Base-by-base conservation (phyloP, 2,888 invertebrate genomes). In the Scaptomyza parva region DNA sequence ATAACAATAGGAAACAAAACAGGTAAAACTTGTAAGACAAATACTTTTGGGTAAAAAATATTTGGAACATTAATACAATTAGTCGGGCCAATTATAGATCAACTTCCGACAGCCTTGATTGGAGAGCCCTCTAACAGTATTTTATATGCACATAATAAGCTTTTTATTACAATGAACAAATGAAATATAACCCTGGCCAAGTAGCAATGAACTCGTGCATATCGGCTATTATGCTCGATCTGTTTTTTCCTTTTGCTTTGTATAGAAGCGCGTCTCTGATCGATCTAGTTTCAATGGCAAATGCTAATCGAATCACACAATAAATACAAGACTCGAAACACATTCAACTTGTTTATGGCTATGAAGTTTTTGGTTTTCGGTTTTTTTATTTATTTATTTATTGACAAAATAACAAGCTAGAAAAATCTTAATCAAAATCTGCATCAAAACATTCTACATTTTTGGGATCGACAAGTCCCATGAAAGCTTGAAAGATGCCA, bases 131-230 rank as follows among this genome's bases (percentile, higher is more conserved):
- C n/a, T 35, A 7, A 12, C 17, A 14, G n/a, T n/a, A n/a, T n/a
- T n/a, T n/a, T n/a, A 9, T 6, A 28, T 3, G 2, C 30, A 40
- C 43, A n/a, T 30, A n/a, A n/a, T 28, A 8, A 18, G 8, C 6
- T 8, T 44, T 35, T 35, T 11, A 14, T 58, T 37, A 47, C 39
- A 58, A 41, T 35, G 11, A 51, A n/a, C n/a, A n/a, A n/a, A 37
- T 3, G 11, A 5, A 9, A n/a, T 59, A 65, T 62, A 55, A 28
- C 41, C 12, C 17, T 47, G 48, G 14, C 26, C 45, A 35, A 54
- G 52, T 64, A 57, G 59, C 78, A 82, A 73, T 76, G 76, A 78
- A 82, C 63, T 78, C 58, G 39, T n/a, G n/a, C 14, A 12, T 24
- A 41, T 17, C 26, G 48, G 4, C n/a, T n/a, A 41, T 44, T 30